A percentile compares a stretch with the other conserved stretches of the same genome.
phyloP scores from a whole-genome alignment of 2,888 invertebrate species.

The Chrysotoxum bicinctum region DNA sequence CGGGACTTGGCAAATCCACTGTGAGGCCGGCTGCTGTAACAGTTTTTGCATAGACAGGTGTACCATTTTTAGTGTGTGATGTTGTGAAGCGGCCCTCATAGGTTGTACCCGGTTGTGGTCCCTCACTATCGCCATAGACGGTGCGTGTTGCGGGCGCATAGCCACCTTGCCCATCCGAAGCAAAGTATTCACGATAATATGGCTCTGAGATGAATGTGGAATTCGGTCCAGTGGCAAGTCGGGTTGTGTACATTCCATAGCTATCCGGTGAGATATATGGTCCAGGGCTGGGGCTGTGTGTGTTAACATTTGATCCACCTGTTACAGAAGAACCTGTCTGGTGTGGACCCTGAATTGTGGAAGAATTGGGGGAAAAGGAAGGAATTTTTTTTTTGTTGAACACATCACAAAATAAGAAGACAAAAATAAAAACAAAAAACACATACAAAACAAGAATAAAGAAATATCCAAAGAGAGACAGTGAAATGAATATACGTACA shows the following conservation, averaged over 20 bases:
- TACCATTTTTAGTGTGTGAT: constrained; percentile 78
- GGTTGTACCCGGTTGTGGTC: constrained; percentile 79
- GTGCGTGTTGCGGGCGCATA: constrained; percentile 80
- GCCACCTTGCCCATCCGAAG: constrained; percentile 83
- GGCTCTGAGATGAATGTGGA: constrained; percentile 87
- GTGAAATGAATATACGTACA: constrained; percentile 23
- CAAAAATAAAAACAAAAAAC: constrained; percentile 40
- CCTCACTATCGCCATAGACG: constrained; percentile 80
- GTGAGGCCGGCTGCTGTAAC: constrained; percentile 91
- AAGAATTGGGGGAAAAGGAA: constrained; percentile 42
- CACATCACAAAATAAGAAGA: constrained; percentile 35
- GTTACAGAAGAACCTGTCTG: constrained; percentile 76
- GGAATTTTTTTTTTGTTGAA: constrained; percentile 35
- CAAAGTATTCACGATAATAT: constrained; percentile 90
- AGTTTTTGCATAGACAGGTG: constrained; percentile 81
- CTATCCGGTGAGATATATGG: constrained; percentile 81
- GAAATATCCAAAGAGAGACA: constrained; percentile 33
- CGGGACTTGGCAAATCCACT: constrained; percentile 96
- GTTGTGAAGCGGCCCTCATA: constrained; percentile 81
- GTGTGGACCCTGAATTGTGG: constrained; percentile 77
- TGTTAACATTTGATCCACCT: constrained; percentile 78
- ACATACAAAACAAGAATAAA: constrained; percentile 64
- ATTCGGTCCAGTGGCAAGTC: constrained; percentile 79
- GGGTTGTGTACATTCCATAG: constrained; percentile 81
- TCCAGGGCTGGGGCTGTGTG: constrained; percentile 81